Base-by-base conservation (phyloP, 2,797 vertebrate species). In the Lycodopsis pacificus region DNA sequence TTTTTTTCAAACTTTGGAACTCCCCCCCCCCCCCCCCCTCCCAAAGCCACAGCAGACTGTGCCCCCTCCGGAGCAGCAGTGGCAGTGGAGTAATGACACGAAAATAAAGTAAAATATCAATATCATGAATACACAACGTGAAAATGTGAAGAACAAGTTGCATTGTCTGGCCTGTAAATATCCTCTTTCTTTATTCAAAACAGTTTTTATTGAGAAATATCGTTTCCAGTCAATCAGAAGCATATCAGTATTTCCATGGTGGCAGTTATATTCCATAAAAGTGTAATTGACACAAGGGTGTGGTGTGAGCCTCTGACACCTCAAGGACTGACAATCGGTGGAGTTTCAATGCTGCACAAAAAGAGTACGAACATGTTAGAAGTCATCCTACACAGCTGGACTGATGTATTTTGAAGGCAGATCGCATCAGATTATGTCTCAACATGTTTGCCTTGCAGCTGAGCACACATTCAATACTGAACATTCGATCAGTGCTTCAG, bases 291-390 rank as follows among this genome's bases (percentile, higher is more conserved):
- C 30, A 7, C 12, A 17, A 61, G 4, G 53, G 32, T n/a, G 32
- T 12, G 49, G 25, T 56, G 48, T n/a, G 17, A 17, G n/a, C 34
- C 12, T 36, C 27, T 22, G 48, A 12, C 48, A 1, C 48, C 48
- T 10, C 20, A 49, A 14, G 14, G 42, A 42, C 14, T 17, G 46
- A 20, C 20, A 10, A 7, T 32, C 13, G 15, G n/a, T 38, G 30
- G 66, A 0, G 49, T 66, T 56, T 90, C 71, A 90, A 5, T 84
- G 77, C 90, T 92, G 86, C 53, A 85, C 69, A 82, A 34, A 5
- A 74, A 78, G 17, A 61, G 46, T 0, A 67, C 49, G 65, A 38
- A 56, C 64, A 61, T 25, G 54, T 90, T 46, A 81, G 32, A 71
- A 20, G 13, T 9, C 10, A 71, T 66, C 17, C 20, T 27, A 6